Base-by-base conservation (phyloP, 1,140 invertebrate genomes). In the Drosophila subpulchrella region DNA sequence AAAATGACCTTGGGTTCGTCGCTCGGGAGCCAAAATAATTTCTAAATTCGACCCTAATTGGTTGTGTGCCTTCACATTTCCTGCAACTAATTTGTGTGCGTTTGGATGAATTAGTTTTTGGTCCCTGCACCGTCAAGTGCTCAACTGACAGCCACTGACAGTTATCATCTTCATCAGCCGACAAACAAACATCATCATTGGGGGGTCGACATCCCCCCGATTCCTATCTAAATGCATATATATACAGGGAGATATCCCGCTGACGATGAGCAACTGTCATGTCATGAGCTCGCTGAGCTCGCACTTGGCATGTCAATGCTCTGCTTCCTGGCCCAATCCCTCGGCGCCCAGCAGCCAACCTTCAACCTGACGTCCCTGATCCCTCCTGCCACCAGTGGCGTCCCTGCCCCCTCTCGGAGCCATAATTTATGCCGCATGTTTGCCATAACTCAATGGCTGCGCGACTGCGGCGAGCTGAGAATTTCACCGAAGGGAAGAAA, bases 361-460 rank as follows among this genome's bases (percentile, higher is more conserved):
- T 47, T 38, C 68, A 57, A 65, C 65, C 63, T 47, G 56, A 65
- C 44, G 53, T 41, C 32, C 24, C 24, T 8, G 17, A 20, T 41
- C 41, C 47, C 46, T 48, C 61, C 67, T 59, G 61, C 67, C 56
- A 54, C 56, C 53, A 48, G 12, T 15, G 6, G 27, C 27, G 27
- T 27, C 8, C 41, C 61, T 65, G 62, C 72, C 24, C 42, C 30
- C 74, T 56, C 76, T 58, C 44, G 63, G 79, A 75, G 65, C 73
- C 80, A 89, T 89, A 89, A 88, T 88, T 88, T 88, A 89, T 88
- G 80, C 84, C 73, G 84, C 84, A 88, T 88, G 84, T 78, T 88
- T 88, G 84, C 84, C 84, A 88, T 88, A 88, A 88, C 80, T 88
- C 84, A 88, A 84, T 89, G 84, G 75, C 76, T 66, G 72, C 56